These are phyloP conservation scores for Achatina immaculata DNA, from an alignment of 1,140 invertebrate species.

Conservation along the genomic window DNA sequence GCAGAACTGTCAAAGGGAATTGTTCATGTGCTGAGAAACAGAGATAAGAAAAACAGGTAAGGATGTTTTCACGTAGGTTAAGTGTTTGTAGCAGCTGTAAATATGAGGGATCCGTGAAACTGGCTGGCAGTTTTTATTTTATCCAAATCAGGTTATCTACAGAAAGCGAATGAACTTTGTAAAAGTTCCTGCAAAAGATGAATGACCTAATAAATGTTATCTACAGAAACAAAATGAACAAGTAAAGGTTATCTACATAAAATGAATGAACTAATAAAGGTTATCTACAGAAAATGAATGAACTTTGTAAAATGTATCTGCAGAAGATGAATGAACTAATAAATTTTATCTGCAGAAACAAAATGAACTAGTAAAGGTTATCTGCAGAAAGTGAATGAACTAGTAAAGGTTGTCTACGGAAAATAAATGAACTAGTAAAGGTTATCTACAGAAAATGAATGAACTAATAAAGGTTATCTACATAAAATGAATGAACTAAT, in stretches of 20 bases:
- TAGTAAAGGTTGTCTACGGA: neutral
- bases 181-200: neutral
- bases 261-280: no score
- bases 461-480: no score
- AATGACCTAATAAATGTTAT: neutral
- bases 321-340: conserved; percentile 75
- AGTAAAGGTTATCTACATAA: no score
- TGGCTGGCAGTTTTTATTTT: neutral
- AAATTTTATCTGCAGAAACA: conserved; percentile 78
- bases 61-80: neutral
- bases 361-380: conserved; percentile 74
- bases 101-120: neutral
- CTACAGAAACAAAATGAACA: neutral
- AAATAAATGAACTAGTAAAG: neutral
- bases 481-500: no score
- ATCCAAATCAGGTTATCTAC: neutral
- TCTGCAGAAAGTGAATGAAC: neutral
- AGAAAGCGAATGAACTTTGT: neutral
- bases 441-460: neutral
- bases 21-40: conserved; percentile 78
- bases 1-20: conserved; percentile 76
- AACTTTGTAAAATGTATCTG: conserved; percentile 73
- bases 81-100: neutral
- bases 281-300: no score
- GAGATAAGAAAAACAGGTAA: conserved; percentile 78